These are phyloP conservation scores for Perca flavescens DNA, from an alignment of 2,113 vertebrate species.

Conservation along the genomic window DNA sequence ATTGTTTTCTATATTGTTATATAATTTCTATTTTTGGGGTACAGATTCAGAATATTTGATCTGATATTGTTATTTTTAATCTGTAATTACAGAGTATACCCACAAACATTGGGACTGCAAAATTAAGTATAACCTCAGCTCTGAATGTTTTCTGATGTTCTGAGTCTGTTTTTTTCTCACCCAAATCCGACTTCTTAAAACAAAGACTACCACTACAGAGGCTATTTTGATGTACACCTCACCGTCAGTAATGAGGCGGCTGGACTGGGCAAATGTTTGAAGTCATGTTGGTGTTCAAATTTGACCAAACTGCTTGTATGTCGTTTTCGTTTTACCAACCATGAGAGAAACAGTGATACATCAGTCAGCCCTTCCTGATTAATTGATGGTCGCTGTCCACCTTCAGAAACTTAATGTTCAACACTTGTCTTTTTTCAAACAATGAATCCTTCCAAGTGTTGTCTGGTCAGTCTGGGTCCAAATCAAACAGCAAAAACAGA, in stretches of 20 bases:
- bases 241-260: background rate
- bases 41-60: constrained; percentile 12
- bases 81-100: constrained; percentile 10
- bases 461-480: constrained; percentile 9
- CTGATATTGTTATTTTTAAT: constrained; percentile 8
- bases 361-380: background rate
- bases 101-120: background rate
- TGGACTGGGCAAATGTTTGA: constrained; percentile 19
- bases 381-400: constrained; percentile 1
- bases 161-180: background rate
- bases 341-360: background rate
- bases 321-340: background rate
- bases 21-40: constrained; percentile 1
- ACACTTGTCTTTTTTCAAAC: constrained; percentile 2
- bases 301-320: background rate
- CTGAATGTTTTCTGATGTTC: background rate
- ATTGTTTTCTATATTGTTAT: constrained; percentile 38
- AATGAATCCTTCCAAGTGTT: background rate
- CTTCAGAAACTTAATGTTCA: background rate
- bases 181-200: constrained; percentile 17
- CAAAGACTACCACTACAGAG: background rate
- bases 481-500: background rate
- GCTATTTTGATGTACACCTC: constrained; percentile 40
- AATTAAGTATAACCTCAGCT: background rate
- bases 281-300: constrained; percentile 11